phyloP scores from a whole-genome alignment of 2,888 invertebrate genomes.

The Drosophila tanythrix region DNA sequence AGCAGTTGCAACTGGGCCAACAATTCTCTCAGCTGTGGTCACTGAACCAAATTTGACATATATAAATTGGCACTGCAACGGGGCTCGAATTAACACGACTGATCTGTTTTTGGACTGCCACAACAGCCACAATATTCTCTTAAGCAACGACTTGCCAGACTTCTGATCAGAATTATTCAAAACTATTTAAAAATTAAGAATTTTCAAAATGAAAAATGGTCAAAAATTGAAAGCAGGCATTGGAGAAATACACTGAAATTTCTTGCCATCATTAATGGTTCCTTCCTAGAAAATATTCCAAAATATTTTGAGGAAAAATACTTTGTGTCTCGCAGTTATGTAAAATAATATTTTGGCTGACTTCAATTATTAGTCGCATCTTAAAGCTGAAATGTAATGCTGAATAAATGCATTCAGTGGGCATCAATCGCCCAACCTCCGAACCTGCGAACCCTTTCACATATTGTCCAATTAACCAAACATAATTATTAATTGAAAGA shows the following conservation, averaged over 20 bases:
- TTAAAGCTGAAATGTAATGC: background rate
- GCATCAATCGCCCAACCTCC: background rate
- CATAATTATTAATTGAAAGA: background rate
- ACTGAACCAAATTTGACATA: background rate
- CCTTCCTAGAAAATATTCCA: accelerated
- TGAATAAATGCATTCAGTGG: background rate
- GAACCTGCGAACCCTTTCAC: background rate
- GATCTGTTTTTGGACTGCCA: background rate
- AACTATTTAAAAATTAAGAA: too few species aligned
- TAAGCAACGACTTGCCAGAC: background rate
- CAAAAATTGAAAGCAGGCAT: background rate
- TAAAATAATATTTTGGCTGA: background rate
- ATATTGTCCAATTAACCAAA: background rate
- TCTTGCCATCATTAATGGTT: background rate
- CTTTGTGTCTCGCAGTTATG: background rate
- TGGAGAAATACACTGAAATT: background rate
- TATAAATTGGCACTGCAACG: background rate
- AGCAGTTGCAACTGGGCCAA: background rate
- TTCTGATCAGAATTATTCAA: background rate
- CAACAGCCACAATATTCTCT: background rate
- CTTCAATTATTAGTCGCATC: background rate
- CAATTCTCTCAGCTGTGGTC: background rate
- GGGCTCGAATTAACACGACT: background rate
- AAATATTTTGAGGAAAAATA: background rate
- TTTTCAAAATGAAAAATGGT: background rate